These are phyloP conservation scores for Dolichotis patagonum DNA, from an alignment of 2,113 vertebrate species.

Conservation along the genomic window DNA sequence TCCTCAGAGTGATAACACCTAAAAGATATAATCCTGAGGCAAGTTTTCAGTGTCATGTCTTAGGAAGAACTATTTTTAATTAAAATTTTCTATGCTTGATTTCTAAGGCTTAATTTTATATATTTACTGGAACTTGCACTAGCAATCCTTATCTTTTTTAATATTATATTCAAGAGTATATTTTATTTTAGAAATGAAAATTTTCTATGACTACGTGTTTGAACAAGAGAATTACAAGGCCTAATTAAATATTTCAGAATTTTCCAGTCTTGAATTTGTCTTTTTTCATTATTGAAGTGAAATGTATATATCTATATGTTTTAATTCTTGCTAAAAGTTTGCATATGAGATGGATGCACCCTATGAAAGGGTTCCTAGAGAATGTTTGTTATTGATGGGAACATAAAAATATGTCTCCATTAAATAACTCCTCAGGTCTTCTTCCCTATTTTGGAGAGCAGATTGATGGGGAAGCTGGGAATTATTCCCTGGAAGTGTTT, in stretches of 20 bases:
- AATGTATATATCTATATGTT: not conserved
- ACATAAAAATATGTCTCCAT: not conserved
- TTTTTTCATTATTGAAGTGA: not conserved
- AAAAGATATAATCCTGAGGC: not conserved
- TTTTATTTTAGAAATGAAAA: conserved; percentile 23
- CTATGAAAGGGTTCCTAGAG: not conserved
- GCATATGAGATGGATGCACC: not conserved
- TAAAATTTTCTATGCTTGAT: not conserved
- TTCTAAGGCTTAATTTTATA: not conserved
- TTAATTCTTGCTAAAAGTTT: not conserved
- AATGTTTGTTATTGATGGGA: not conserved
- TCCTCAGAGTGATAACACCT: not conserved
- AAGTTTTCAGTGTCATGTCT: not conserved
- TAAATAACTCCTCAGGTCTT: not conserved
- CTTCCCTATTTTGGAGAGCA: not conserved
- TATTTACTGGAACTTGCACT: not conserved
- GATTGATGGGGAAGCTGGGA: not conserved
- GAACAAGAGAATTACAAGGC: not conserved
- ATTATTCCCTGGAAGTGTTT: not conserved
- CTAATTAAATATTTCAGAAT: not conserved
- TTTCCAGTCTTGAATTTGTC: not conserved
- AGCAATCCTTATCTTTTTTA: not conserved
- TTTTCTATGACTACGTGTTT: not conserved
- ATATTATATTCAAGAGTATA: not conserved
- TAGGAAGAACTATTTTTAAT: not conserved